phyloP scores from a whole-genome alignment of 2,113 vertebrate species.

The Picathartes gymnocephalus region DNA sequence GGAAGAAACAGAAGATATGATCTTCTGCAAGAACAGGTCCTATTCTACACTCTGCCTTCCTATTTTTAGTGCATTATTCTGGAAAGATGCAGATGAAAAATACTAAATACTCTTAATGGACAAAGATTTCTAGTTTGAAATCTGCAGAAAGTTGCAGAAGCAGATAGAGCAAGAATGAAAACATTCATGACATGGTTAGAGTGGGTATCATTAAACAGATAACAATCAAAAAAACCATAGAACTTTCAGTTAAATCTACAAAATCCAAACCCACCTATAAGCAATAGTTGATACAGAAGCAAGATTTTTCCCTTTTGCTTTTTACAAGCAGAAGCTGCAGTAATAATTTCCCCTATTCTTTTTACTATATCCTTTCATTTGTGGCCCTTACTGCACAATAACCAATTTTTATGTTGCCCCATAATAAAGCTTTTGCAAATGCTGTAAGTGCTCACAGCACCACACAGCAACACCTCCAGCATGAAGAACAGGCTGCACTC shows the following conservation, averaged over 20 bases:
- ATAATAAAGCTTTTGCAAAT: neutral
- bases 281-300: neutral
- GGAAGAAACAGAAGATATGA: neutral
- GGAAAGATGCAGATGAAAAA: neutral
- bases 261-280: neutral
- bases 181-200: neutral
- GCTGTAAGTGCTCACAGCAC: neutral
- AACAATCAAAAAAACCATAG: neutral
- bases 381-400: neutral
- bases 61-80: neutral
- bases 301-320: neutral
- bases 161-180: neutral
- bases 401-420: neutral
- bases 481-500: neutral
- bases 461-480: conserved; percentile 10
- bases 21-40: neutral
- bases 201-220: neutral
- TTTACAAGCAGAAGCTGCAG: neutral
- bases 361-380: neutral
- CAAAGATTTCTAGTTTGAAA: neutral
- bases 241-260: neutral
- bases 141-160: neutral
- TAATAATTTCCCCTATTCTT: neutral
- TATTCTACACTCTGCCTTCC: neutral
- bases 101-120: neutral